Evolutionary conservation across 2,797 vertebrate genomes (phyloP), one percentile per base, ranked within the genome.

Genomic region (Emydoidea blandingii): DNA sequence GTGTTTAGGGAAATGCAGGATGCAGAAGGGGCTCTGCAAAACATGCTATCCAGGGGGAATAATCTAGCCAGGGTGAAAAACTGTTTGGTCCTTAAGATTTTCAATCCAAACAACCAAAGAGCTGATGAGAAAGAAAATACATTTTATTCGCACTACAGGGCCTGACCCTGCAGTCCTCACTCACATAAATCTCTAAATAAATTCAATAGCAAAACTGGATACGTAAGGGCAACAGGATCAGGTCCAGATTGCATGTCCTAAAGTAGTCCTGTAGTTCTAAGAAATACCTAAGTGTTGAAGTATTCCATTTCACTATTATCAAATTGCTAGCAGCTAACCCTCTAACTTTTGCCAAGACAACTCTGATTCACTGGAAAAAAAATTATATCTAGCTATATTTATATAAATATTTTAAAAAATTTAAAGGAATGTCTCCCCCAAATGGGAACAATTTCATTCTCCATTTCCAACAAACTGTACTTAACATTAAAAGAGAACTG

Each of bases 401-500:
- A 49, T 49, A 78, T 78, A 78, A 47, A 47, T 78, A 47, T 23
- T 0, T 0, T 52, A 29, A 95, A 91, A 96, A 7, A 81, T 78
- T 91, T 91, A 84, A 97, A 97, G 97, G 98, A 98, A 98, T 98
- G 97, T 98, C 98, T 98, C 97, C 97, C 97, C 98, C 98, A 98
- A 98, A 98, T 97, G 98, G 98, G 98, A 98, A 97, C 93, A 93
- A 97, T 98, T 98, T 98, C 97, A 98, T 98, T 98, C 97, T 98
- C 97, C 97, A 97, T 95, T 96, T 98, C 96, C 98, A 97, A 98
- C 98, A 98, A 98, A 98, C 98, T 98, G 98, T 98, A 98, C 97
- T 98, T 98, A 98, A 98, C 96, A 86, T 98, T 98, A 98, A 98
- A 98, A 98, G 98, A 98, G 98, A 98, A 98, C 94, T 97, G 98